phyloP scores from a whole-genome alignment of 2,888 invertebrate species.

The Eupithecia dodoneata region DNA sequence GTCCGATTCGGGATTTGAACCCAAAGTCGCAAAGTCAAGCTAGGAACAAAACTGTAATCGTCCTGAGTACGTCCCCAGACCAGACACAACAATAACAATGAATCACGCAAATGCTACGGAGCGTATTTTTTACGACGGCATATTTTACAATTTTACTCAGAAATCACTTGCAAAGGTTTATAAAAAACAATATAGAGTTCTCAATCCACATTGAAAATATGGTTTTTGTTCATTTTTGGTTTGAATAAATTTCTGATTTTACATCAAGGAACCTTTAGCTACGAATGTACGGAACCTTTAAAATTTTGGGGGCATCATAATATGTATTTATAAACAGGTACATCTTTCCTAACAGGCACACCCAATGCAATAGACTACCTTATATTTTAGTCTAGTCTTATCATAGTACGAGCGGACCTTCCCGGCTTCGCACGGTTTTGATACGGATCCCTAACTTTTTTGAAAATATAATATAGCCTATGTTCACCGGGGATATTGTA shows the following conservation, averaged over 20 bases:
- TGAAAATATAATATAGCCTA: no score
- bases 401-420: no score
- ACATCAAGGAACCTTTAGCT: neutral
- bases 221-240: no score
- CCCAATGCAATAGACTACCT: no score
- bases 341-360: no score
- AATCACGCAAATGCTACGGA: slow-evolving; percentile 39
- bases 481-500: no score
- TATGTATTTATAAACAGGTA: no score
- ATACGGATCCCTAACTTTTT: no score
- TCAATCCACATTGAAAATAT: neutral
- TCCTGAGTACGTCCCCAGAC: slow-evolving; percentile 36
- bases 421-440: no score
- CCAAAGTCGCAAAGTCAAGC: neutral
- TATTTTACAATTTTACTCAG: slow-evolving; percentile 45
- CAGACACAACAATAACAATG: slow-evolving; percentile 40
- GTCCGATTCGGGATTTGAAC: no score
- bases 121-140: slow-evolving; percentile 44
- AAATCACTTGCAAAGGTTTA: slow-evolving; percentile 41
- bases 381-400: no score
- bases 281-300: neutral
- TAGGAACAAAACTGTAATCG: neutral
- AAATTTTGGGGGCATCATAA: neutral
- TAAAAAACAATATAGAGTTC: neutral
- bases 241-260: neutral